phyloP scores from a whole-genome alignment of 1,140 invertebrate species.

The Drosophila yakuba region DNA sequence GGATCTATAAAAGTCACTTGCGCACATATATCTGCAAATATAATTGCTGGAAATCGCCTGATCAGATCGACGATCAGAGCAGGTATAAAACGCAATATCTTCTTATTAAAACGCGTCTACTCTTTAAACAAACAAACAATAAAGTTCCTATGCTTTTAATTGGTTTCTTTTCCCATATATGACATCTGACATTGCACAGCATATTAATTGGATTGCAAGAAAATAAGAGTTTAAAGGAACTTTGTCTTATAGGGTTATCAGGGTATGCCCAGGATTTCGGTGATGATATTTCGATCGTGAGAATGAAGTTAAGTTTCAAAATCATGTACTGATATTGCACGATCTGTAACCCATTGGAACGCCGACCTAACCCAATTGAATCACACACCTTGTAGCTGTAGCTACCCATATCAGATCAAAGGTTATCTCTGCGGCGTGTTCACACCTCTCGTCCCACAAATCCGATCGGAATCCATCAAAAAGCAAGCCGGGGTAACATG shows the following conservation, averaged over 20 bases:
- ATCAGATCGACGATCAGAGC: conserved; percentile 19
- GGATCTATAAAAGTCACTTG: conserved; percentile 14
- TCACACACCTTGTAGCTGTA: neutral
- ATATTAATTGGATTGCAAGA: no score
- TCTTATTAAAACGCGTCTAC: no score
- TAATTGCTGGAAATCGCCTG: conserved; percentile 1
- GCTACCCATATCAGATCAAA: neutral
- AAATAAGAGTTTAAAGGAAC: no score
- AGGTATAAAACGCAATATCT: neutral
- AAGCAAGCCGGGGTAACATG: conserved; percentile 33
- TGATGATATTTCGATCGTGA: no score
- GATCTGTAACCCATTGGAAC: conserved; percentile 4
- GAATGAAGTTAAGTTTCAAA: neutral
- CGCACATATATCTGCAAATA: neutral
- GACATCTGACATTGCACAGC: no score
- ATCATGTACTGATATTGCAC: no score
- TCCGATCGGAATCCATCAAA: conserved; percentile 43
- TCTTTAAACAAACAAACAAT: no score
- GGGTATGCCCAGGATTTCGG: no score
- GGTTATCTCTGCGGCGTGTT: conserved; percentile 22
- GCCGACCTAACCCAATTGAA: conserved; percentile 36
- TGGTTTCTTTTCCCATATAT: no score
- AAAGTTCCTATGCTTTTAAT: no score
- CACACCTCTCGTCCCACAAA: conserved; percentile 26
- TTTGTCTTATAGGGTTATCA: no score